Conservation (phyloP, 2,888 invertebrate species). For the Strigamia transsilvanica region DNA sequence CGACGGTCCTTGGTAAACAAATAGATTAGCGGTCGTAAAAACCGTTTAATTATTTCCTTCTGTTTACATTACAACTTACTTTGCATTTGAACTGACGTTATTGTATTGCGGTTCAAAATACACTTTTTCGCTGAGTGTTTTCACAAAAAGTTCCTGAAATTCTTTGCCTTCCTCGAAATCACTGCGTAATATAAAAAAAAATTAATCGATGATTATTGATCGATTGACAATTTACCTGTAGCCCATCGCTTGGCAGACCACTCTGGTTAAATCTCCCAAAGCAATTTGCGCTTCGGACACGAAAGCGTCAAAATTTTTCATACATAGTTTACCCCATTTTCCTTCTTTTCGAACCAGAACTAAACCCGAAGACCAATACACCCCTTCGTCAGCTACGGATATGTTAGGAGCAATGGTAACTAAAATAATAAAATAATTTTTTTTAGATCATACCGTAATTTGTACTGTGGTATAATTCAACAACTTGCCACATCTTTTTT, state of each 20-base stretch:
- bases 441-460: not conserved
- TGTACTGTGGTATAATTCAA: not conserved
- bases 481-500: slow-evolving; percentile 72
- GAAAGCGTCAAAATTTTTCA: slow-evolving; percentile 69
- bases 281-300: slow-evolving; percentile 51
- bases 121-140: not conserved
- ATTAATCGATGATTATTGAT: not conserved
- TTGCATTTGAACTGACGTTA: slow-evolving; percentile 30
- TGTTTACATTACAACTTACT: not conserved
- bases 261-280: slow-evolving; percentile 38
- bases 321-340: slow-evolving; percentile 79
- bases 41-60: not conserved
- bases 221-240: not conserved
- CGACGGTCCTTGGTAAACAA: slow-evolving; percentile 31
- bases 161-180: slow-evolving; percentile 51
- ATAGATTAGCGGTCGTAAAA: not conserved
- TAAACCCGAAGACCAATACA: slow-evolving; percentile 72
- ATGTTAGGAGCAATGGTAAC: slow-evolving; percentile 69
- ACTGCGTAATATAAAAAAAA: not conserved
- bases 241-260: slow-evolving; percentile 50
- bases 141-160: slow-evolving; percentile 20
- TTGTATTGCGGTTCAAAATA: slow-evolving; percentile 27
- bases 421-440: slow-evolving; percentile 7
- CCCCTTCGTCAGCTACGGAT: slow-evolving; percentile 70
- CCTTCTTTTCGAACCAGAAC: slow-evolving; percentile 79